Base-by-base conservation (phyloP, 2,113 vertebrate species). In the Platysternon megacephalum region DNA sequence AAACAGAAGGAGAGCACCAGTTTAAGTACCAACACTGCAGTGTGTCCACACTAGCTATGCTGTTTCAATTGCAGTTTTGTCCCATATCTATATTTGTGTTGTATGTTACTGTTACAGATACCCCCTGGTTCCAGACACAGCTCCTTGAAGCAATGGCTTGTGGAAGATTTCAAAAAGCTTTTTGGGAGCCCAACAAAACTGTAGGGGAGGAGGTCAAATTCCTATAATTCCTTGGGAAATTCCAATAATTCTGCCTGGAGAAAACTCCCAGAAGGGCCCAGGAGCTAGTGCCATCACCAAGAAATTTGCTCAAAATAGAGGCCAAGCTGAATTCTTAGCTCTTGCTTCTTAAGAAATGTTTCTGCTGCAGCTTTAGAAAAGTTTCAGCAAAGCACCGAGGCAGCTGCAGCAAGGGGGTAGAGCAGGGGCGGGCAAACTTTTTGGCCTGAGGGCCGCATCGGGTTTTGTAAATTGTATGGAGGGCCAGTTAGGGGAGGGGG, bases 81-180 rank as follows among this genome's bases (percentile, higher is more conserved):
- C 80, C 74, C 2, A 0, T 78, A 46, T 2, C 24, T 21, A 72
- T 55, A 84, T 90, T 82, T 72, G 88, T 0, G 0, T 0, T 2
- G 17, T 29, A 12, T 14, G 35, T 9, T 68, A 42, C 87, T 82
- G 83, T 85, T 61, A 61, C 76, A 85, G 93, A 83, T 19, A 76
- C 22, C 56, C 29, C 79, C 28, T 14, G 16, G 32, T 58, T 94
- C 88, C 56, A 76, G 90, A 19, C 12, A 49, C 2, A 11, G 80
- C 42, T 76, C 68, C 56, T 1, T 90, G 17, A 90, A 58, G 56
- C 56, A 29, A 58, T 29, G 26, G 56, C 51, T 65, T 58, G 68
- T 8, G 42, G 29, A 95, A 93, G 44, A 84, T 53, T 53, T 42
- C 58, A 10, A 10, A 3, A 93, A 6, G 39, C 21, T 51, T 11